Evolutionary conservation across 2,113 vertebrate genomes (phyloP).

Genomic region (Siniperca knerii): DNA sequence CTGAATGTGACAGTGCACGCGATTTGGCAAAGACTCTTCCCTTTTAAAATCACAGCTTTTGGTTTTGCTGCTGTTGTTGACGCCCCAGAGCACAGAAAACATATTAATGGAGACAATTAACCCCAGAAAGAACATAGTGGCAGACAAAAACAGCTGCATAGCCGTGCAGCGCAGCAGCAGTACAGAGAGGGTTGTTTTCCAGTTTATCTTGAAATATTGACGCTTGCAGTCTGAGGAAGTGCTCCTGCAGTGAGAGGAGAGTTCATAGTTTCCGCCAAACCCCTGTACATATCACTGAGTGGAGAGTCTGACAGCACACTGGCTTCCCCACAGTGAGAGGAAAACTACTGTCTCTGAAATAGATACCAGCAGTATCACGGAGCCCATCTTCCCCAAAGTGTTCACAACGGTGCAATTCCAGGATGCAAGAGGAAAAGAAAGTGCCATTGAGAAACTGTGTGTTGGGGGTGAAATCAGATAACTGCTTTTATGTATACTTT

Average conservation of each 20-base stretch:
- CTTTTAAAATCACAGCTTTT: constrained; percentile 47
- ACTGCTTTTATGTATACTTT: constrained; percentile 48
- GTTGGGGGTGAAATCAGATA: constrained; percentile 55
- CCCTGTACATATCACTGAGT: constrained; percentile 49
- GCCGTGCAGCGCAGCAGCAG: constrained; percentile 19
- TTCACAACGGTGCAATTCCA: constrained; percentile 62
- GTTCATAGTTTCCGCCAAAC: constrained; percentile 59
- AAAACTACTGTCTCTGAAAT: constrained; percentile 72
- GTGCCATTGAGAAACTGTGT: constrained; percentile 46
- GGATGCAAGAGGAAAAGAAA: constrained; percentile 64
- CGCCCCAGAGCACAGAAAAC: constrained; percentile 49
- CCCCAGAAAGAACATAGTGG: constrained; percentile 45
- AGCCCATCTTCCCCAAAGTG: constrained; percentile 68
- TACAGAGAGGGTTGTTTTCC: constrained; percentile 25
- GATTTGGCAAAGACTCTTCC: constrained; percentile 30
- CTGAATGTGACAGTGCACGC: constrained; percentile 51
- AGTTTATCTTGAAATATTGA: constrained; percentile 68
- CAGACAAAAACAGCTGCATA: constrained; percentile 54
- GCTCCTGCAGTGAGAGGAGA: constrained; percentile 68
- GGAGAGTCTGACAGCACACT: constrained; percentile 68
- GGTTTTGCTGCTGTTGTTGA: constrained; percentile 39
- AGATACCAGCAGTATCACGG: constrained; percentile 69
- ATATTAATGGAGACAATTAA: constrained; percentile 68
- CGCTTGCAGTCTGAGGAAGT: constrained; percentile 67
- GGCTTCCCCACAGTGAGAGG: constrained; percentile 62